A percentile compares a stretch with the other conserved stretches of the same genome.
Evolutionary conservation across 2,888 invertebrate species (phyloP).

Genomic region (Chrysina gloriosa): DNA sequence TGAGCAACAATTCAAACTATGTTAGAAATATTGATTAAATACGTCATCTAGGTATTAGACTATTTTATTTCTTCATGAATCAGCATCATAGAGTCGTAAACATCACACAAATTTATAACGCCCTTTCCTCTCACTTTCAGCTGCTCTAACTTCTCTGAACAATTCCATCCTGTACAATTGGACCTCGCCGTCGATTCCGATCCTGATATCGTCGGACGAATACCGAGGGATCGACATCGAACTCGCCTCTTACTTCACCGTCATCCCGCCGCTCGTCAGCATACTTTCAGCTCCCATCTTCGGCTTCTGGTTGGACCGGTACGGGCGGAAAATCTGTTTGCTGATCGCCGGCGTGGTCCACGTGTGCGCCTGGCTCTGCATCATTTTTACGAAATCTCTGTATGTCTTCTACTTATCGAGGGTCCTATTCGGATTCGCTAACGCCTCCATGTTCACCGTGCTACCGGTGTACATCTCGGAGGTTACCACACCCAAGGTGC

Average conservation of each 20-base stretch:
- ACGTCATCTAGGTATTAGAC: too few species aligned
- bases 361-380: conserved; percentile 47
- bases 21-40: too few species aligned
- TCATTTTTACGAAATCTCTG: conserved; percentile 48
- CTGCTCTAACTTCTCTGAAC: conserved; percentile 34
- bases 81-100: too few species aligned
- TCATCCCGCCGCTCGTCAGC: conserved; percentile 37
- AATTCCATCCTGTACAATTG: conserved; percentile 45
- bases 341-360: conserved; percentile 48
- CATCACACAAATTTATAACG: too few species aligned
- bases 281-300: conserved; percentile 30
- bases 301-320: conserved; percentile 33
- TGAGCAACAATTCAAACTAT: too few species aligned
- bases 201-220: conserved; percentile 43
- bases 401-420: conserved; percentile 52
- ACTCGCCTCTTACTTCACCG: conserved; percentile 35
- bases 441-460: conserved; percentile 51
- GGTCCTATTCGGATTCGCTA: conserved; percentile 53
- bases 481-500: conserved; percentile 51
- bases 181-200: conserved; percentile 50
- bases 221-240: conserved; percentile 39
- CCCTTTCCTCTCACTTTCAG: conserved; percentile 31
- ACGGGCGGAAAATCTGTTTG: conserved; percentile 47
- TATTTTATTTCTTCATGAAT: too few species aligned
- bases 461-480: conserved; percentile 55